Conservation (phyloP, 2,797 vertebrate genomes). For the Sandelia bainsii region DNA sequence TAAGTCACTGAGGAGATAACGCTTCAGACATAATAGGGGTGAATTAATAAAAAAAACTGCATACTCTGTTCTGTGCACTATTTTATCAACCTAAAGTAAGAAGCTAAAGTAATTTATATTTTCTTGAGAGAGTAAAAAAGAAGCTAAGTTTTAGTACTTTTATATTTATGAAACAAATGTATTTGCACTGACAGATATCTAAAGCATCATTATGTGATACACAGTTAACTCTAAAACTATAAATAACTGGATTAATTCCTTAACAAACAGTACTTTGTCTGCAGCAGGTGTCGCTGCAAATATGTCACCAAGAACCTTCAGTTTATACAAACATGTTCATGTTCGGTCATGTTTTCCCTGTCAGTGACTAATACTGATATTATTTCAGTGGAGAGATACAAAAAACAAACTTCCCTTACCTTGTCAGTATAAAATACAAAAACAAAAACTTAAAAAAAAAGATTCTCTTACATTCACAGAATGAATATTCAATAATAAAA, state of each 20-base stretch:
- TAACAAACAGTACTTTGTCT: slow-evolving; percentile 14
- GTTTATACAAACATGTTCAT: background rate
- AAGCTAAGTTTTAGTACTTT: slow-evolving; percentile 18
- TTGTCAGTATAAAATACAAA: slow-evolving; percentile 28
- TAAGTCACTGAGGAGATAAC: slow-evolving; percentile 52
- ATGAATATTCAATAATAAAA: slow-evolving; percentile 78
- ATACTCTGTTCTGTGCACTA: slow-evolving; percentile 1
- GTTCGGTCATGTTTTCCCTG: background rate
- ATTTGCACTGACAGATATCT: slow-evolving; percentile 22
- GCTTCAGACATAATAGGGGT: slow-evolving; percentile 52
- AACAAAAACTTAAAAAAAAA: slow-evolving; percentile 44
- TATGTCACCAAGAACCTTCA: slow-evolving; percentile 1
- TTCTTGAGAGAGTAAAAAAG: slow-evolving; percentile 8
- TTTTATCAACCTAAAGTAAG: slow-evolving; percentile 1
- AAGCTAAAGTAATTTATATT: slow-evolving; percentile 12
- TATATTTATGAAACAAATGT: slow-evolving; percentile 36
- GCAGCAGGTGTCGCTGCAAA: background rate
- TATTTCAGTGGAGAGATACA: slow-evolving; percentile 9
- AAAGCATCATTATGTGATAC: background rate
- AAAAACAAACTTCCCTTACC: background rate
- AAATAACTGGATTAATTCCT: slow-evolving; percentile 7
- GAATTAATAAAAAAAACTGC: slow-evolving; percentile 31
- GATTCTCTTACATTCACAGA: slow-evolving; percentile 84
- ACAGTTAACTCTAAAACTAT: slow-evolving; percentile 17
- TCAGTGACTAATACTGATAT: slow-evolving; percentile 31